These are phyloP conservation scores for Schlechtendalia chinensis DNA, from an alignment of 1,140 invertebrate species.

Conservation along the genomic window DNA sequence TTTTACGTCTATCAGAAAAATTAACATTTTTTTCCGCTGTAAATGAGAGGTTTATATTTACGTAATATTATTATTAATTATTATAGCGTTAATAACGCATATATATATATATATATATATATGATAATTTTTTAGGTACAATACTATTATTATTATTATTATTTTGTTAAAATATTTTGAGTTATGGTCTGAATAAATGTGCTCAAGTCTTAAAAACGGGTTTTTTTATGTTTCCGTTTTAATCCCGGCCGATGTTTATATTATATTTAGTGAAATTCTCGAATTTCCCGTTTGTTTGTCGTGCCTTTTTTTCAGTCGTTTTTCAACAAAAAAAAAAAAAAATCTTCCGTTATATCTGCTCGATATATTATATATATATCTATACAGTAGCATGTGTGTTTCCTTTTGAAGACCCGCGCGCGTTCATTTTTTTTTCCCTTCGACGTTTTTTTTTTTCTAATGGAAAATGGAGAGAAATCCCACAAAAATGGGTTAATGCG, in stretches of 20 bases:
- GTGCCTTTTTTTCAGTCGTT: background rate
- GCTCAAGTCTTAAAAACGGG: constrained; percentile 39
- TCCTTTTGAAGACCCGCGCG: constrained; percentile 21
- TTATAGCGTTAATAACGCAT: constrained; percentile 1
- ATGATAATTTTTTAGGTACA: constrained; percentile 21
- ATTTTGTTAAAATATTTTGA: constrained; percentile 46
- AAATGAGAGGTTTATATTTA: constrained; percentile 2
- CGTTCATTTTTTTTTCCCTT: constrained; percentile 9
- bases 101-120: constrained; percentile 39
- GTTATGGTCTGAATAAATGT: constrained; percentile 49
- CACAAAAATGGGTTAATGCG: constrained; percentile 49
- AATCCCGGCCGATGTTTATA: background rate
- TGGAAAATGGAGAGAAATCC: constrained; percentile 46
- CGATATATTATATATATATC: no score
- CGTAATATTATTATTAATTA: constrained; percentile 40
- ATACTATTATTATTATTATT: constrained; percentile 22
- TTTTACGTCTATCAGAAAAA: constrained; percentile 5
- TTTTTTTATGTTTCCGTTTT: background rate
- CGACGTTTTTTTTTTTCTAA: constrained; percentile 30
- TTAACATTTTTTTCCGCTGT: background rate
- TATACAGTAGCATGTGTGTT: constrained; percentile 9
- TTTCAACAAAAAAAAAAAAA: background rate
- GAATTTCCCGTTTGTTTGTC: constrained; percentile 39
- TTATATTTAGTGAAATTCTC: constrained; percentile 7
- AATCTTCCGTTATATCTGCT: constrained; percentile 45